Evolutionary conservation across 2,797 vertebrate species (phyloP), one percentile per base, ranked within the genome.

Genomic region (Clarias fuscus): DNA sequence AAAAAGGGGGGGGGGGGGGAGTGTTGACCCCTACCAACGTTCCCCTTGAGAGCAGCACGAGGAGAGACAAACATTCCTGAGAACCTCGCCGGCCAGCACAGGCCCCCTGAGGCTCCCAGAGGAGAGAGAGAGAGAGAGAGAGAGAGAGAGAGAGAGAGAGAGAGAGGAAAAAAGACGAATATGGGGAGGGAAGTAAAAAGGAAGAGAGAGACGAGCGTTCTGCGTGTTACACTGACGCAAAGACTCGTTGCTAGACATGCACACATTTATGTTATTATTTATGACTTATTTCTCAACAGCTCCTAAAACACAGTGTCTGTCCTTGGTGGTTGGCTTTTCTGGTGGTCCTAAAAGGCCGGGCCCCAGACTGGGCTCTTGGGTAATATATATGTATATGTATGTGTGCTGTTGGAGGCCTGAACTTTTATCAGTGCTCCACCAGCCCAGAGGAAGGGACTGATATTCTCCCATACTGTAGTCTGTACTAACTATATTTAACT

Each of bases 21-120:
- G 96, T 95, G 93, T 93, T 97, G 98, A 98, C 97, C 97, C 95
- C 91, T 90, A 93, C 93, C 94, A 94, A 93, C 92, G 82, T 93
- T 91, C 93, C 95, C 93, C 93, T 90, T 88, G 94, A 92, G 92
- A 96, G 92, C 88, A 91, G 95, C 94, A 96, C 95, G 96, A 94
- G 93, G 95, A 96, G 96, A 97, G 97, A 96, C 96, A 95, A 97
- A 97, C 98, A 99, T 99, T 99, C 98, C 97, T 97, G 95, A 98
- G 97, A 97, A 98, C 97, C 96, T 97, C 94, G 83, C 84, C 33
- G 91, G 95, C 95, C 96, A 96, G 95, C 95, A 94, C 92, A 93
- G 96, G 95, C 95, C 97, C 95, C 95, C 91, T 92, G 95, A 96
- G 96, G 96, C 82, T 24, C 82, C 82, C 48, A 5, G 89, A 94